A percentile compares a stretch with the other conserved stretches of the same genome.
These are phyloP conservation scores for Globia sparganii DNA, from an alignment of 2,888 invertebrate genomes.

Conservation along the genomic window DNA sequence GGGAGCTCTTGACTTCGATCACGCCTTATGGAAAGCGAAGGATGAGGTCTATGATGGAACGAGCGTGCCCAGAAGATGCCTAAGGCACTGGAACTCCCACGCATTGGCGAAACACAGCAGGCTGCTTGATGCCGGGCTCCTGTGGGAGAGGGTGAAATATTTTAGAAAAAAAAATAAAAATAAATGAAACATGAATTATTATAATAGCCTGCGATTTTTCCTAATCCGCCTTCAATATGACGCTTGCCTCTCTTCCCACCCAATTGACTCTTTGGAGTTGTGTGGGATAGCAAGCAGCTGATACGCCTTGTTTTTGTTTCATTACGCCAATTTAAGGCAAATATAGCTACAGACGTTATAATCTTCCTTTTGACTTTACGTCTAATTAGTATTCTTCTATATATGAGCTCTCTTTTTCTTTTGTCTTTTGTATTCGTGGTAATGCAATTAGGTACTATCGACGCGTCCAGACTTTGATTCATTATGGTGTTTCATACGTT, in stretches of 20 bases:
- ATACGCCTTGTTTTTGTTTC: constrained; percentile 41
- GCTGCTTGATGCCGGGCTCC: too few species aligned
- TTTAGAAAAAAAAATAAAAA: too few species aligned
- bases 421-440: neutral
- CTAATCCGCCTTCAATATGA: neutral
- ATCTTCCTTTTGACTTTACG: constrained; percentile 7
- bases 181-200: too few species aligned
- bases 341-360: neutral
- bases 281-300: constrained; percentile 23
- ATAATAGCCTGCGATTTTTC: neutral
- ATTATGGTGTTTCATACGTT: neutral
- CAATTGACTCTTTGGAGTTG: constrained; percentile 32
- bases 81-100: too few species aligned
- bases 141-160: too few species aligned
- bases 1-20: too few species aligned
- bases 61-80: too few species aligned
- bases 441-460: neutral
- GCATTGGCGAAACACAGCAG: too few species aligned
- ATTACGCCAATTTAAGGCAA: constrained; percentile 15
- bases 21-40: too few species aligned
- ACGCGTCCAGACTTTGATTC: too few species aligned
- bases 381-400: neutral
- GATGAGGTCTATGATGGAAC: too few species aligned
- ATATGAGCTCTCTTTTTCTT: too few species aligned
- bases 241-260: neutral